Percentiles rank a stretch among this genome's conserved stretches.
These are phyloP conservation scores for Heliconius melpomene DNA, from an alignment of 1,140 invertebrate species.

Conservation along the genomic window DNA sequence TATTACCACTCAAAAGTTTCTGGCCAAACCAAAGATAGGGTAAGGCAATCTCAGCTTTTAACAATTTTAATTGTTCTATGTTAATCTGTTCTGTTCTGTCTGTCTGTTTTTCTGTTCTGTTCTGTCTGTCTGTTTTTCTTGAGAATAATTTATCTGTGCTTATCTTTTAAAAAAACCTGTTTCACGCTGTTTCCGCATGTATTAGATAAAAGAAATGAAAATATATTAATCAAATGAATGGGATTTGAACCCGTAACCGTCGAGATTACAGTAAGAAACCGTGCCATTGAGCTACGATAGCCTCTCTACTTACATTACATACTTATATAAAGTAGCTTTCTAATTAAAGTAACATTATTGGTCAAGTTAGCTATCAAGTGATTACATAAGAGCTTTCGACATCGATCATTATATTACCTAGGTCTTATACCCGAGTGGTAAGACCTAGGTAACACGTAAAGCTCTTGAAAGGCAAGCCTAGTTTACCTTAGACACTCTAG, in stretches of 20 bases:
- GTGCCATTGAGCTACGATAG: too few species aligned
- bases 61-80: background rate
- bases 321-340: background rate
- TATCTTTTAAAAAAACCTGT: too few species aligned
- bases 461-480: slow-evolving; percentile 3
- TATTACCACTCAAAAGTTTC: slow-evolving; percentile 29
- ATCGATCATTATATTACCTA: slow-evolving; percentile 8
- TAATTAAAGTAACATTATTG: slow-evolving; percentile 5
- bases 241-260: background rate
- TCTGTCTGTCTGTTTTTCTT: background rate
- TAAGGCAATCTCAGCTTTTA: background rate
- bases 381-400: background rate
- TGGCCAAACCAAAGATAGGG: background rate
- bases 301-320: background rate
- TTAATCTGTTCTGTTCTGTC: too few species aligned
- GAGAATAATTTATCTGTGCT: too few species aligned
- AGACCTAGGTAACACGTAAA: slow-evolving; percentile 13
- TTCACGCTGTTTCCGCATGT: too few species aligned
- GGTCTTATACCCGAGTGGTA: slow-evolving; percentile 4
- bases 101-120: too few species aligned
- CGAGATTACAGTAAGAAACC: too few species aligned
- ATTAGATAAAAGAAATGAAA: too few species aligned
- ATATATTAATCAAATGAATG: background rate
- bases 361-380: slow-evolving; percentile 5
- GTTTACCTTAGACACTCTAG: slow-evolving; percentile 11